Percentiles rank a stretch among this genome's conserved stretches.
Evolutionary conservation across 2,888 invertebrate species (phyloP).

Genomic region (Bombylius major): DNA sequence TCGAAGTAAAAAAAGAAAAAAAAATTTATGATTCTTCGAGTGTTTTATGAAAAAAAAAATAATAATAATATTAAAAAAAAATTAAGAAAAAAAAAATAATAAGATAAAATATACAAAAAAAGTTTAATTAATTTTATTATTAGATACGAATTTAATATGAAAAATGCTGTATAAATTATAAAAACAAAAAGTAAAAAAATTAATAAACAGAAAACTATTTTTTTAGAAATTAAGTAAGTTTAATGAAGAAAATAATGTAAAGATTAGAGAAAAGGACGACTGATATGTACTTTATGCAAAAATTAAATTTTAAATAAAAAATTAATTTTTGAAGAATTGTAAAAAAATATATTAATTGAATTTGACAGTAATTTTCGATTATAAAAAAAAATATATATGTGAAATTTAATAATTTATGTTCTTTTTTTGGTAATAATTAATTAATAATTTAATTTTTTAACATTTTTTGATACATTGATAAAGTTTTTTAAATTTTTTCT

Average conservation of each 20-base stretch:
- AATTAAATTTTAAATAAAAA: too few species aligned
- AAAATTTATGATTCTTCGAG: neutral
- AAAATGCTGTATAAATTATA: neutral
- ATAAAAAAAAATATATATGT: neutral
- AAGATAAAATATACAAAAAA: too few species aligned
- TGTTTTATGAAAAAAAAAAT: neutral
- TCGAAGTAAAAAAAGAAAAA: neutral
- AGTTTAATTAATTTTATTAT: neutral
- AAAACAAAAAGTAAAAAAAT: neutral
- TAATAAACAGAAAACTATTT: neutral
- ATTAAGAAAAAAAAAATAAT: too few species aligned
- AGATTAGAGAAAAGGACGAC: constrained; percentile 16
- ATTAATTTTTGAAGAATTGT: too few species aligned
- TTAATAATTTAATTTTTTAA: neutral
- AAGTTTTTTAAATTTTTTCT: too few species aligned
- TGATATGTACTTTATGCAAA: neutral
- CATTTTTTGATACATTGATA: neutral
- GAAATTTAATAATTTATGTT: too few species aligned
- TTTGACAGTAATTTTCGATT: too few species aligned
- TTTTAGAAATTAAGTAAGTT: neutral
- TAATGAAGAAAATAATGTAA: neutral
- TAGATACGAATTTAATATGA: neutral
- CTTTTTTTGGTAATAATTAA: too few species aligned
- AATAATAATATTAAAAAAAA: neutral
- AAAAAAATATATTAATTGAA: neutral